Evolutionary conservation across 2,888 invertebrate species (phyloP).

Genomic region (Phymatocera aterrima): DNA sequence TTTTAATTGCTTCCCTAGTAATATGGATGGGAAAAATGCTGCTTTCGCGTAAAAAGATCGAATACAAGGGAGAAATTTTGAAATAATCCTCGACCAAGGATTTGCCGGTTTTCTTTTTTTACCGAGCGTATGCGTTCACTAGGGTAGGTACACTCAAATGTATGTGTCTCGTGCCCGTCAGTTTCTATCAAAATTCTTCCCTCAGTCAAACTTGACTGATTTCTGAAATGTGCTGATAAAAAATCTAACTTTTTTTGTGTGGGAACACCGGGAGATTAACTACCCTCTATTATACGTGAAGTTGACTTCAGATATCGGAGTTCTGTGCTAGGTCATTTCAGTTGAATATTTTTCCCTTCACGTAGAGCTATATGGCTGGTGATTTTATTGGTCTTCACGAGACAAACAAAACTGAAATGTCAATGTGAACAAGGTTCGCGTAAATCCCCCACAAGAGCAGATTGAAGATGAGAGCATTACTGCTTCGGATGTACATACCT

Average conservation of each 20-base stretch:
- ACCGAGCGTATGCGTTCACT: too few species aligned
- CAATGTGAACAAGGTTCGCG: not conserved
- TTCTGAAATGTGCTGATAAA: not conserved
- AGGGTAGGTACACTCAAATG: too few species aligned
- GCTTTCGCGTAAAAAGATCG: too few species aligned
- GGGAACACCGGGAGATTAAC: not conserved
- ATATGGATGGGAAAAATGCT: too few species aligned
- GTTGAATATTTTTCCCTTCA: not conserved
- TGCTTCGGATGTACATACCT: not conserved
- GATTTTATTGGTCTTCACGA: conserved; percentile 14
- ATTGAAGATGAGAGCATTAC: conserved; percentile 8
- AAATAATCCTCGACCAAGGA: too few species aligned
- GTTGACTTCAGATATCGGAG: not conserved
- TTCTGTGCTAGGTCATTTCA: not conserved
- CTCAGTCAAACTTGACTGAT: not conserved
- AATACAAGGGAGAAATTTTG: too few species aligned
- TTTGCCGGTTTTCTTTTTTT: too few species aligned
- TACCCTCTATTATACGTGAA: not conserved
- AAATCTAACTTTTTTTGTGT: not conserved
- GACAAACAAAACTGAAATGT: conserved; percentile 24
- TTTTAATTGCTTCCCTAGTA: too few species aligned
- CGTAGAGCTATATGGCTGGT: not conserved
- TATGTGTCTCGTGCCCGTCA: not conserved
- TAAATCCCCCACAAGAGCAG: not conserved
- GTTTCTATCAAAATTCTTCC: not conserved